These are phyloP conservation scores for Pecten maximus DNA, from an alignment of 2,888 invertebrate genomes.

Conservation along the genomic window DNA sequence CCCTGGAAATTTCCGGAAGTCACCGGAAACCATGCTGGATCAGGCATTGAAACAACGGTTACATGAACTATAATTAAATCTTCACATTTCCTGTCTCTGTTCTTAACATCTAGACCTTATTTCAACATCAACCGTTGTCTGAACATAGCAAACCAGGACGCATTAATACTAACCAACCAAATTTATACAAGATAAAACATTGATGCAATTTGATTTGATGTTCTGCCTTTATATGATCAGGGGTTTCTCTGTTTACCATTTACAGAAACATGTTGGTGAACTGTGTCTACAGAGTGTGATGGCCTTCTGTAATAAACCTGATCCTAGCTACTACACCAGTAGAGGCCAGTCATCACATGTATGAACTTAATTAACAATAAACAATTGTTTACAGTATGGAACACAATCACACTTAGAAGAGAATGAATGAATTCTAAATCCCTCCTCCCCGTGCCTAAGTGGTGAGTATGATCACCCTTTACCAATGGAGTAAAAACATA, in stretches of 20 bases:
- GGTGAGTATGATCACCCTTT: no score
- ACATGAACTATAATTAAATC: not conserved
- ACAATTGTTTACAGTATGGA: no score
- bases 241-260: not conserved
- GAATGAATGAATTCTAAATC: no score
- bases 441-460: no score
- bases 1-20: not conserved
- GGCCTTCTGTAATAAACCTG: not conserved
- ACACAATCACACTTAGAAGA: no score
- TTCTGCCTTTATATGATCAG: not conserved
- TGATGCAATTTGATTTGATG: not conserved
- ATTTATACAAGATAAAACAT: not conserved
- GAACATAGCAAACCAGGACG: not conserved
- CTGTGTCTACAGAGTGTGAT: not conserved
- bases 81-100: not conserved
- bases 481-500: no score
- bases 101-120: not conserved
- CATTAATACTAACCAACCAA: not conserved
- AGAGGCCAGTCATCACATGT: no score
- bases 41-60: not conserved
- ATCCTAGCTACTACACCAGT: no score
- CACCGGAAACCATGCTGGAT: not conserved
- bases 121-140: not conserved
- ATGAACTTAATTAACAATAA: no score
- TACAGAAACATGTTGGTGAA: not conserved